Percentiles rank a stretch among this genome's conserved stretches.
phyloP scores from a whole-genome alignment of 2,888 invertebrate species.

The Horisme vitalbata region DNA sequence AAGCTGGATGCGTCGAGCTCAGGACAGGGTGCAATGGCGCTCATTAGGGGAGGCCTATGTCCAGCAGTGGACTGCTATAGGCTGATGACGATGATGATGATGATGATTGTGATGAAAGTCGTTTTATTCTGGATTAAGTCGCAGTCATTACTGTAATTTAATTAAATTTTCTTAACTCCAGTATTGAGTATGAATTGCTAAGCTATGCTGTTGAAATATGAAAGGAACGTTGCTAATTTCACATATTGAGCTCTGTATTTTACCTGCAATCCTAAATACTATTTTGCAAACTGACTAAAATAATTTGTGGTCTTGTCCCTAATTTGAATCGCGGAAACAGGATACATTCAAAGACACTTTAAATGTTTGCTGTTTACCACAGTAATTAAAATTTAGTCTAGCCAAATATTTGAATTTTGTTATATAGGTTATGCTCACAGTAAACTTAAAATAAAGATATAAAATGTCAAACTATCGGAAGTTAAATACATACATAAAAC shows the following conservation, averaged over 20 bases:
- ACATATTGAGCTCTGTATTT: neutral
- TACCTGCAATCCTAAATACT: slow-evolving; percentile 20
- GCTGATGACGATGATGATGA: too few species aligned
- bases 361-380: slow-evolving; percentile 28
- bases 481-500: slow-evolving; percentile 1
- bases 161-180: too few species aligned
- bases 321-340: slow-evolving; percentile 27
- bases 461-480: neutral
- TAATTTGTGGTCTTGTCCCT: slow-evolving; percentile 29
- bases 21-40: too few species aligned
- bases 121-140: too few species aligned
- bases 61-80: too few species aligned
- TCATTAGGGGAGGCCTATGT: too few species aligned
- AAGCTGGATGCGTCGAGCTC: too few species aligned
- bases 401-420: neutral
- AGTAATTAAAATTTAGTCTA: slow-evolving; percentile 2
- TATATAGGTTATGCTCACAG: neutral
- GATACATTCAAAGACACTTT: slow-evolving; percentile 26
- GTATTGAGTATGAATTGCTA: too few species aligned
- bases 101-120: too few species aligned
- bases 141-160: too few species aligned
- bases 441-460: neutral
- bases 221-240: neutral
- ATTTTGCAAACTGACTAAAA: slow-evolving; percentile 27
- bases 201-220: neutral